A percentile compares a stretch with the other conserved stretches of the same genome.
Conservation (phyloP, 1,140 invertebrate genomes). For the Asbolus verrucosus region DNA sequence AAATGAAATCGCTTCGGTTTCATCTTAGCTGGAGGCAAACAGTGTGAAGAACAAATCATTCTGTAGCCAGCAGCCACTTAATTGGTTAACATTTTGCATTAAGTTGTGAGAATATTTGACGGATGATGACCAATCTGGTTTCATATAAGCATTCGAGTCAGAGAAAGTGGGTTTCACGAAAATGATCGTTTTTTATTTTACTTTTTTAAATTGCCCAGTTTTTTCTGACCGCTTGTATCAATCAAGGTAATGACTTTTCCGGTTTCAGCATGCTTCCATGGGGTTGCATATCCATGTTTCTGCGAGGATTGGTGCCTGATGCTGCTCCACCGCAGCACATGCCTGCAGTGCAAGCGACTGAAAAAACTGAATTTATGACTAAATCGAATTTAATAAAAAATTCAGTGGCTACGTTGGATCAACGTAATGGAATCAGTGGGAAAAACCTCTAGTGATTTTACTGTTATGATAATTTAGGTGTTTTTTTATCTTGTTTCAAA, state of each 20-base stretch:
- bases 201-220: too few species aligned
- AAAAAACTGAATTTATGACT: conserved; percentile 17
- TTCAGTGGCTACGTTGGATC: conserved; percentile 15
- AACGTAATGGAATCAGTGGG: conserved; percentile 20
- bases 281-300: conserved; percentile 72
- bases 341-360: conserved; percentile 10
- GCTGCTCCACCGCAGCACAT: conserved; percentile 66
- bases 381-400: conserved; percentile 18
- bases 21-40: too few species aligned
- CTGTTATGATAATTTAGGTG: neutral
- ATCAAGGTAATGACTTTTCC: too few species aligned
- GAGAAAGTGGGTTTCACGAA: neutral
- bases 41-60: too few species aligned
- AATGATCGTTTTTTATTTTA: too few species aligned
- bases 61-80: too few species aligned
- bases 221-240: too few species aligned
- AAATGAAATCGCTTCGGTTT: too few species aligned
- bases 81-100: too few species aligned
- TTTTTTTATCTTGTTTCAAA: conserved; percentile 8
- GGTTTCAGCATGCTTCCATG: conserved; percentile 77
- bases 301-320: conserved; percentile 75
- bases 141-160: neutral
- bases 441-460: conserved; percentile 36
- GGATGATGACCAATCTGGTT: too few species aligned
- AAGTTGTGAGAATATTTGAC: too few species aligned